Base-by-base conservation (phyloP, 2,888 invertebrate species). In the Abrostola triplasia region DNA sequence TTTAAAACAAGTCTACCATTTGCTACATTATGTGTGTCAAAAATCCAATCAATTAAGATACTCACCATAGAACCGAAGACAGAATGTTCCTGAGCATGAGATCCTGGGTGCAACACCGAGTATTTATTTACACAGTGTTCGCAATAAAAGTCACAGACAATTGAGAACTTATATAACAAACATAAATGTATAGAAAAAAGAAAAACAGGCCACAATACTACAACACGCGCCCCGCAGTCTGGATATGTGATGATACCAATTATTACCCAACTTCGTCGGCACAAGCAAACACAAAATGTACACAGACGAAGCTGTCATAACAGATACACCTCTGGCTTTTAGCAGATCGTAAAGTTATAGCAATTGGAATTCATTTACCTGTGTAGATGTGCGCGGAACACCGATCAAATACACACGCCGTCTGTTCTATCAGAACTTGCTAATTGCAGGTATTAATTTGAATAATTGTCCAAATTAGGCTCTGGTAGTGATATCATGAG, bases 401-500 rank as follows among this genome's bases (percentile, higher is more conserved):
- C 51, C 12, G 36, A 48, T 36, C 42, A 63, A 64, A 72, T 55
- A 70, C 68, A 70, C 76, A 63, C 74, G 64, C 51, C 66, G 70
- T 80, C 74, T 78, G 76, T 81, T 82, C 68, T 59, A 64, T 66
- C 73, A 60, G 76, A 63, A 69, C 69, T 77, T 80, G 86, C 84
- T 89, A 91, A 92, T 88, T 85, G 79, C 68, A 64, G 67, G 74
- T 76, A 83, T 83, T 88, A 90, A 90, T 89, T 81, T 83, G 77
- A 79, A 78, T 91, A 92, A 92, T 89, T 86, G 82, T 71, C 76
- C 75, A 81, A 89, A 92, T 90, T 88, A 85, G 86, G 82, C 74
- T 77, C 74, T 77, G 81, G 85, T 69, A 85, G 87, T 91, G 90
- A 90, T 91, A 91, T 91, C 91, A 84, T 88, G 86, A 86, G 85